Evolutionary conservation across 2,888 invertebrate genomes (phyloP).

Genomic region (Parthenolecanium corni): DNA sequence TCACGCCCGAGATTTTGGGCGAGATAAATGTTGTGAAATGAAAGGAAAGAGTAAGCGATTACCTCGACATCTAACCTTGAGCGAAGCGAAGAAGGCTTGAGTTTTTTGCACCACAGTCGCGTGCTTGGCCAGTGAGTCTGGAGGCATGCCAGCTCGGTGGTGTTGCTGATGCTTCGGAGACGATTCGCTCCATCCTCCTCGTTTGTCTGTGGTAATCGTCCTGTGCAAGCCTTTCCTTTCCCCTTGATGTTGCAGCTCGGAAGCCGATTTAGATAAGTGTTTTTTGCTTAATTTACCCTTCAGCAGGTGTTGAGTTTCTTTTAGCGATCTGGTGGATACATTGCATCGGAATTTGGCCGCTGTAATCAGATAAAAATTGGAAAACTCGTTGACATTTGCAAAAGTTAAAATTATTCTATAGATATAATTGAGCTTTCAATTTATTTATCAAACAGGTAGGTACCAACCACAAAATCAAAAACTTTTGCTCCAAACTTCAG

Average conservation of each 20-base stretch:
- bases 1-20: neutral
- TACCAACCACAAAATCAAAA: too few relatives aligned
- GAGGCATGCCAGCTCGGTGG: constrained; percentile 40
- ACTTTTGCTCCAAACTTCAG: too few relatives aligned
- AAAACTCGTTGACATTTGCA: too few relatives aligned
- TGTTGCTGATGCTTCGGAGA: constrained; percentile 33
- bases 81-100: constrained; percentile 68
- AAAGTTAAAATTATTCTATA: too few relatives aligned
- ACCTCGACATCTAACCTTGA: constrained; percentile 47
- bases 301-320: constrained; percentile 27
- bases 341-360: constrained; percentile 25
- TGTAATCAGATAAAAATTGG: neutral
- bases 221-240: constrained; percentile 39
- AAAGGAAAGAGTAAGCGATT: constrained; percentile 19
- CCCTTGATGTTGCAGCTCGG: constrained; percentile 58
- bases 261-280: constrained; percentile 69
- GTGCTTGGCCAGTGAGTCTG: constrained; percentile 42
- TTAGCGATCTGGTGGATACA: constrained; percentile 23
- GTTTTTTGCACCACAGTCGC: constrained; percentile 66
- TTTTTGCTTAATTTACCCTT: constrained; percentile 40
- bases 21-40: neutral
- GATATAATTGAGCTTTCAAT: too few relatives aligned
- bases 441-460: too few relatives aligned
- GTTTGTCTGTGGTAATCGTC: constrained; percentile 34
- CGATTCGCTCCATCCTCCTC: constrained; percentile 38